Base-by-base conservation (phyloP, 2,797 vertebrate species). In the Mormyrus proboscirostris region DNA sequence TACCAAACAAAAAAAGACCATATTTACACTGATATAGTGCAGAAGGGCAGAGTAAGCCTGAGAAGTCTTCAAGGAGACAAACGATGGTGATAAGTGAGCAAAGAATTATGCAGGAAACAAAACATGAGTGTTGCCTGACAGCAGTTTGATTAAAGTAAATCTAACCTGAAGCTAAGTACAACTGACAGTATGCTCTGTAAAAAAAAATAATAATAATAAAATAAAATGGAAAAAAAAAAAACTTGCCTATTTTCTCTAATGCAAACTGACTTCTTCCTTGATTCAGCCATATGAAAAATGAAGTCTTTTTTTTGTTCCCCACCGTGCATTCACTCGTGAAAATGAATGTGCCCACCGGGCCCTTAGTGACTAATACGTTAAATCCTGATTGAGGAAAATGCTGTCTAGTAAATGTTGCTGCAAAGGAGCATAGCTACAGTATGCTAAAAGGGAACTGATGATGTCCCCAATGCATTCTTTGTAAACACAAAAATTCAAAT, bases 401-500 rank as follows among this genome's bases (percentile, higher is more conserved):
- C 89, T 82, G 41, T 82, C 76, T 82, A 82, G 38, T 82, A 47
- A 88, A 29, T 2, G 79, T 53, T 89, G 89, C 86, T 88, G 86
- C 90, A 91, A 90, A 91, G 89, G 90, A 88, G 88, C 88, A 89
- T 84, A 88, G 89, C 90, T 92, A 89, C 91, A 92, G 92, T 93
- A 22, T n/a, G 41, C 91, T 93, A 92, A 90, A 94, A 94, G 90
- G 93, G 92, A 93, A 89, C 89, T 88, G 89, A 89, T 89, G 65
- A 41, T 84, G 92, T 93, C 92, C 90, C 91, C 90, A 85, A 93
- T 91, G 92, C 89, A 92, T 91, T 92, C 91, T 93, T 89, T 59
- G 84, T 86, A 76, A 89, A 79, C 87, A 59, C 44, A 33, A 53
- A 90, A 89, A 93, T 92, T 90, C 88, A 90, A 91, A 94, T 93